These are phyloP conservation scores for Tigriopus japonicus DNA, from an alignment of 1,140 invertebrate species.

Conservation along the genomic window DNA sequence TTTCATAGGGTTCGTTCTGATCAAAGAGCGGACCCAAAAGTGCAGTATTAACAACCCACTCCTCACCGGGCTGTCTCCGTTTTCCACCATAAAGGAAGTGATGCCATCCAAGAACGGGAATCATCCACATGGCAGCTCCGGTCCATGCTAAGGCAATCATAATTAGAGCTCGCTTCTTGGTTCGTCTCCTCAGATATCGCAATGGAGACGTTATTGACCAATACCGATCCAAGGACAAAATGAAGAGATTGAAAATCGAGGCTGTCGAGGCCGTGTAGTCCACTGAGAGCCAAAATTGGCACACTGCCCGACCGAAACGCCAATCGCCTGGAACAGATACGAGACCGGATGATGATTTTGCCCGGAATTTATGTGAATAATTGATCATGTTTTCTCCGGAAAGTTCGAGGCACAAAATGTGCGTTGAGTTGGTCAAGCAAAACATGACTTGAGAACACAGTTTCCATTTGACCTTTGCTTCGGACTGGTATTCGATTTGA, in stretches of 20 bases:
- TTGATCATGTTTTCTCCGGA: too few relatives aligned
- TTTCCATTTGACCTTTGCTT: too few relatives aligned
- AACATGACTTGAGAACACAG: too few relatives aligned
- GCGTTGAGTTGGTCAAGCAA: too few relatives aligned
- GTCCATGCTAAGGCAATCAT: conserved; percentile 34
- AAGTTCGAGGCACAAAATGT: too few relatives aligned
- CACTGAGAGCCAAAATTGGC: conserved; percentile 32
- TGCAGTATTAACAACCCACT: too few relatives aligned
- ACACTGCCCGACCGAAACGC: conserved; percentile 34
- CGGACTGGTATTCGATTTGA: too few relatives aligned
- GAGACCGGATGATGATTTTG: too few relatives aligned
- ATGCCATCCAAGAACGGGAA: conserved; percentile 31
- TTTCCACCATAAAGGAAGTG: conserved; percentile 11
- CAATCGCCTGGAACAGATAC: conserved; percentile 23
- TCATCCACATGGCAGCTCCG: conserved; percentile 28
- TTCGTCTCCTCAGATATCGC: conserved; percentile 36
- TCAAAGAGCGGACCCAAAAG: too few relatives aligned
- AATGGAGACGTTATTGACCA: conserved; percentile 40
- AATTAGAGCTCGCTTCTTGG: conserved; percentile 33
- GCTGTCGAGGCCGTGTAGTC: conserved; percentile 44
- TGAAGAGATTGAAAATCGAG: conserved; percentile 40
- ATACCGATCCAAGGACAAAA: conserved; percentile 27
- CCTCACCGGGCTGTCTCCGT: conserved; percentile 6
- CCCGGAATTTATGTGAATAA: too few relatives aligned
- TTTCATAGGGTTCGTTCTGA: too few relatives aligned